Conservation (phyloP, 2,113 vertebrate species). For the Ictidomys tridecemlineatus region DNA sequence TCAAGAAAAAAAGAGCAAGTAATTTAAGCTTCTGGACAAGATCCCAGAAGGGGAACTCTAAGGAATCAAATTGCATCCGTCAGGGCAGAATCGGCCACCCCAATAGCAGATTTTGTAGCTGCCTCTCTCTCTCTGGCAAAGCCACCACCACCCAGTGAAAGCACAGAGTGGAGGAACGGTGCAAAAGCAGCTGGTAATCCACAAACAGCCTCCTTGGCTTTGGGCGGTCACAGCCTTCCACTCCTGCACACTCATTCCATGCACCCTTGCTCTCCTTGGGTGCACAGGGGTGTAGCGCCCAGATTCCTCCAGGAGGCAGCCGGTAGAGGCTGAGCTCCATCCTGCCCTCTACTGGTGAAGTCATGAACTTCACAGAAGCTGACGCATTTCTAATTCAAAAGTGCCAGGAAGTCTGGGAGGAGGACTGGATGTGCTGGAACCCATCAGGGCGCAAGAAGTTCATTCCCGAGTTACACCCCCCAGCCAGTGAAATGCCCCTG, state of each 20-base stretch:
- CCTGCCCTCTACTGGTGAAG: no score
- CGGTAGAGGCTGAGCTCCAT: background rate
- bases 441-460: background rate
- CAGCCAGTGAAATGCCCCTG: background rate
- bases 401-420: background rate
- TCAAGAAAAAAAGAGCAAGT: background rate
- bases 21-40: background rate
- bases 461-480: background rate
- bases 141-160: background rate
- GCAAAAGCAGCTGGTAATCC: background rate
- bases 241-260: background rate
- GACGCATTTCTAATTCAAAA: background rate
- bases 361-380: background rate
- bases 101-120: background rate
- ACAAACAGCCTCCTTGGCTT: background rate
- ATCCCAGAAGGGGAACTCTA: background rate
- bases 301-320: background rate
- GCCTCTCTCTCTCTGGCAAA: background rate
- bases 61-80: background rate
- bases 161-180: background rate
- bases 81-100: background rate
- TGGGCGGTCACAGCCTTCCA: background rate
- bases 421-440: background rate
- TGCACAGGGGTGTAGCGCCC: background rate
- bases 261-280: background rate